Base-by-base conservation (phyloP, 2,113 vertebrate genomes). In the Daboia siamensis region DNA sequence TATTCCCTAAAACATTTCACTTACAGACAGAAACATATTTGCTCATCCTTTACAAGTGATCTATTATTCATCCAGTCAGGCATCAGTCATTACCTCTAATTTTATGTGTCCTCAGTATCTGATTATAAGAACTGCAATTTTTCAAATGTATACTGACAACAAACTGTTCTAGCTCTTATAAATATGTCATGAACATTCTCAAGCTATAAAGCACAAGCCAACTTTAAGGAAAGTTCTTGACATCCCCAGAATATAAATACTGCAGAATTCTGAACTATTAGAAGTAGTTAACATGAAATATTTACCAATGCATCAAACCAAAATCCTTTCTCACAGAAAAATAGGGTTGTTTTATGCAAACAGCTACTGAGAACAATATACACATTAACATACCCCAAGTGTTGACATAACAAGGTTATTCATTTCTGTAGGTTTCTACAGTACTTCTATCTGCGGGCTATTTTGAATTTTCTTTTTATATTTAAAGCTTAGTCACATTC, bases 341-440 rank as follows among this genome's bases (percentile, higher is more conserved):
- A 90, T 91, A 90, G 1, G 21, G 13, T 87, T 91, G 54, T 93
- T 93, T 95, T 94, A 95, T 93, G 89, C 61, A 95, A 95, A 94
- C 21, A 94, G 17, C 12, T 90, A 11, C 44, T 92, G 26, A 90
- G 90, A 95, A 90, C 13, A 91, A 13, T 46, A 21, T n/a, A 21
- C 17, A 92, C 57, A 93, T 80, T 94, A 89, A 89, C 29, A 93
- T 51, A 88, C 26, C 92, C 21, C 54, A 2, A 39, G 89, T 91
- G 90, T 89, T 39, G 0, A 23, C 88, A 80, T 57, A 92, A 24
- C 15, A 90, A 93, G 93, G 86, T 29, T 91, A 94, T 74, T 15
- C 15, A 0, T 88, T 93, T 56, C 29, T 89, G 5, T 64, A 91
- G 17, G 21, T 93, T 95, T 93, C 86, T 55, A 57, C 1, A 17